Conservation (phyloP, 2,113 vertebrate species). For the Rhegmatorhina hoffmannsi region DNA sequence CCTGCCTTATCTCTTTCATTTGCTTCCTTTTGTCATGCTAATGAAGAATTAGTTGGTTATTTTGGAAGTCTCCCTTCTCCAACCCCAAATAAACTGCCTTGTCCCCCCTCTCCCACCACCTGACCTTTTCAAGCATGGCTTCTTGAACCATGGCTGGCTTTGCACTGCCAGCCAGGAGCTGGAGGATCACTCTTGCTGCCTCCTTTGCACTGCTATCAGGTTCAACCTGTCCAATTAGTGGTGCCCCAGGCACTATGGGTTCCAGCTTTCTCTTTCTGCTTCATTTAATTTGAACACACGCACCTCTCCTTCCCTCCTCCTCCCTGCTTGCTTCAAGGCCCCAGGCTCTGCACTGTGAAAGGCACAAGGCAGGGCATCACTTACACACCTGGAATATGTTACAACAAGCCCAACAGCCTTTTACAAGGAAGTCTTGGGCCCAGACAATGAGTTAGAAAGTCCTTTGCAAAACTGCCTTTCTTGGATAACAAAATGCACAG, state of each 20-base stretch:
- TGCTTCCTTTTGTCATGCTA: background rate
- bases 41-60: background rate
- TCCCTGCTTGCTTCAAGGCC: slow-evolving; percentile 34
- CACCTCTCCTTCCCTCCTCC: slow-evolving; percentile 45
- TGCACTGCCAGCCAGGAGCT: background rate
- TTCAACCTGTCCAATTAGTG: slow-evolving; percentile 67
- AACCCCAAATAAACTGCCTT: background rate
- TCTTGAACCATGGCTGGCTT: background rate
- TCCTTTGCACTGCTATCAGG: slow-evolving; percentile 43
- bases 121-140: background rate
- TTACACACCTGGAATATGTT: slow-evolving; percentile 69
- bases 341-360: slow-evolving; percentile 47
- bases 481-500: background rate
- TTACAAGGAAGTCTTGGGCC: slow-evolving; percentile 37
- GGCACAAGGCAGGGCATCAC: slow-evolving; percentile 68
- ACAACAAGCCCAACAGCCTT: slow-evolving; percentile 60
- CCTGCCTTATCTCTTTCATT: background rate
- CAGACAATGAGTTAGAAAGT: slow-evolving; percentile 9
- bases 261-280: slow-evolving; percentile 74
- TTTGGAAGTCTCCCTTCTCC: background rate
- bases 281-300: slow-evolving; percentile 64
- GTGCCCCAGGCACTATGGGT: slow-evolving; percentile 44
- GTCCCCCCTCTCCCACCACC: background rate
- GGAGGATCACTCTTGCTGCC: background rate
- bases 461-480: slow-evolving; percentile 45